Evolutionary conservation across 2,797 vertebrate genomes (phyloP).

Genomic region (Argya squamiceps): DNA sequence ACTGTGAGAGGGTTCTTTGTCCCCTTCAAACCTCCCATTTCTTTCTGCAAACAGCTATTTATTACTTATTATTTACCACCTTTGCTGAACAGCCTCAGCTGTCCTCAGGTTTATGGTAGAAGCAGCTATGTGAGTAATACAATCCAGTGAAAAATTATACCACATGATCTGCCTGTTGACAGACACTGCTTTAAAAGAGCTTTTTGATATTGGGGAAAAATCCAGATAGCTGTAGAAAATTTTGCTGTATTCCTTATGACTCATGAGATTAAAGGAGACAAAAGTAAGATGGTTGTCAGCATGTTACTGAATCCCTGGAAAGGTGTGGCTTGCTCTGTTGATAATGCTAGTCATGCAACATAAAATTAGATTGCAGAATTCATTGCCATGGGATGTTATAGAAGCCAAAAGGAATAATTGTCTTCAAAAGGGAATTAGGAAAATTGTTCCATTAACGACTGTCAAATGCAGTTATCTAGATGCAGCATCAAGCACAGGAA

Average conservation of each 20-base stretch:
- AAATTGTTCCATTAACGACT: not conserved
- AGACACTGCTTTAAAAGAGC: not conserved
- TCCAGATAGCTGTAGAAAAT: not conserved
- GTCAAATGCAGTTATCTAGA: not conserved
- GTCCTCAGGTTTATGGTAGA: not conserved
- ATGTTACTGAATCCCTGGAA: not conserved
- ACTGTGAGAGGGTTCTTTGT: not conserved
- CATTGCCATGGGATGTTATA: not conserved
- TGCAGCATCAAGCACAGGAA: not conserved
- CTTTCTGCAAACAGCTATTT: not conserved
- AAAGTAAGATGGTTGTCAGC: slow-evolving; percentile 22
- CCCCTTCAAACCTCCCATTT: rapidly evolving
- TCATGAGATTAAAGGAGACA: slow-evolving; percentile 6
- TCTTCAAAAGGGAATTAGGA: not conserved
- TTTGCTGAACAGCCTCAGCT: not conserved
- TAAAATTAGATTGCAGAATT: slow-evolving; percentile 11
- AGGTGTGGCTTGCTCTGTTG: not conserved
- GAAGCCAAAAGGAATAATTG: not conserved
- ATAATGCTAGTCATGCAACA: not conserved
- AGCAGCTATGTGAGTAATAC: not conserved
- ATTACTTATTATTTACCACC: not conserved
- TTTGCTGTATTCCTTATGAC: not conserved
- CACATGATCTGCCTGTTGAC: not conserved
- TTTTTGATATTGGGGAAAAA: not conserved
- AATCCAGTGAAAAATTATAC: not conserved